Base-by-base conservation (phyloP, 2,888 invertebrate genomes). In the Dasysyrphus tricinctus region DNA sequence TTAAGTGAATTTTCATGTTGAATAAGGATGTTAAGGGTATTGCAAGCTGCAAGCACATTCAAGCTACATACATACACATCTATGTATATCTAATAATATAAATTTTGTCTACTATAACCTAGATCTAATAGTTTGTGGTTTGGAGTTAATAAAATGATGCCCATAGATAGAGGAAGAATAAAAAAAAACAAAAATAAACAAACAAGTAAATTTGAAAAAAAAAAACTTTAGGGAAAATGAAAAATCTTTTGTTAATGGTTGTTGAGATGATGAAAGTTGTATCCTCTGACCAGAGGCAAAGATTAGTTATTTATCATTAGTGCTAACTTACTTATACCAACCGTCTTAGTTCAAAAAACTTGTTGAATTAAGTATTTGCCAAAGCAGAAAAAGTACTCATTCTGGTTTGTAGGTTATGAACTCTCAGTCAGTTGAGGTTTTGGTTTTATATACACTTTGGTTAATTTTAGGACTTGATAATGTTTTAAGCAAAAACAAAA, bases 1-100 rank as follows among this genome's bases (percentile, higher is more conserved):
- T 80, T 80, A 84, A 84, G 84, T 84, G 80, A 84, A 84, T 67
- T 84, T 80, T 59, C 84, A 73, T 84, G 84, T 84, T 76, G 19
- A 59, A 70, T 49, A 61, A 70, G 70, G 44, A 65, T 29, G 34
- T 47, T 16, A 6, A 69, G 65, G 65, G 65, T 61, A 19, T 42
- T 14, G 61, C 61, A 39, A 37, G 39, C 24, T 61, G 61, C 42
- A n/a, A 42, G n/a, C 39, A 37, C 3, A 12, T 16, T 12, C 3
- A 39, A 24, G 14, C 5, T 34, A 19, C 19, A n/a, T n/a, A n/a
- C n/a, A n/a, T n/a, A n/a, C n/a, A n/a, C n/a, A 59, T 12, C 11
- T 19, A 24, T 16, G 11, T 16, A 9, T 19, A 37, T 19, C 37
- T 11, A 51, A 37, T 61, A 24, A 19, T 39, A 61, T 24, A 61